These are phyloP conservation scores for Miichthys miiuy DNA, from an alignment of 2,797 vertebrate species.

Conservation along the genomic window DNA sequence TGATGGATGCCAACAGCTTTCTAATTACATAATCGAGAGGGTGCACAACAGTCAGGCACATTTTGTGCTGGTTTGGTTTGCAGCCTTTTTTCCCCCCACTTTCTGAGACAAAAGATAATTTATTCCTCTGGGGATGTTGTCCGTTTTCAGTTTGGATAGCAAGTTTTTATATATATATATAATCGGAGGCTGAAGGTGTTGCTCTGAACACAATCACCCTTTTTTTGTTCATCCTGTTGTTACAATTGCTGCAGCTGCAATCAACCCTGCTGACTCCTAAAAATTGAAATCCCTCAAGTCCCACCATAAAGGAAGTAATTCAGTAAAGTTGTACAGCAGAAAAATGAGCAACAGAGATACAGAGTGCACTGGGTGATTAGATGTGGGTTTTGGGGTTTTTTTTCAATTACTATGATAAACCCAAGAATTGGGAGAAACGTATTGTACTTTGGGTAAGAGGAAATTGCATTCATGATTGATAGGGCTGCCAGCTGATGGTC, in stretches of 20 bases:
- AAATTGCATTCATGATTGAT: slow-evolving; percentile 55
- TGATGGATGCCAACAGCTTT: slow-evolving; percentile 53
- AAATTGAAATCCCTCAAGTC: slow-evolving; percentile 39
- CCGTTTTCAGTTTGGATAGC: slow-evolving; percentile 27
- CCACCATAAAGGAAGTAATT: slow-evolving; percentile 27
- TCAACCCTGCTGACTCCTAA: slow-evolving; percentile 34
- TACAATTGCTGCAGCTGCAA: slow-evolving; percentile 36
- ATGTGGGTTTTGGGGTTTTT: background rate
- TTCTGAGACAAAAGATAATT: slow-evolving; percentile 37
- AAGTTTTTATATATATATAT: background rate
- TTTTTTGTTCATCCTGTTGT: slow-evolving; percentile 22
- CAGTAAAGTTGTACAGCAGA: background rate
- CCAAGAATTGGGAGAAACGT: slow-evolving; percentile 43
- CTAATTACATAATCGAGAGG: slow-evolving; percentile 60
- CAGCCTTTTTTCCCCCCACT: background rate
- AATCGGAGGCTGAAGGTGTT: slow-evolving; percentile 22
- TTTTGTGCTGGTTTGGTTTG: slow-evolving; percentile 31
- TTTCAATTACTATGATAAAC: slow-evolving; percentile 32
- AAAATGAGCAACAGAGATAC: slow-evolving; percentile 25
- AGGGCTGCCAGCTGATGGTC: slow-evolving; percentile 7
- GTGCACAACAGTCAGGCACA: slow-evolving; percentile 37
- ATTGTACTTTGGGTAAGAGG: slow-evolving; percentile 17
- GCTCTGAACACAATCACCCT: slow-evolving; percentile 29
- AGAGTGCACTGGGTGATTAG: slow-evolving; percentile 5
- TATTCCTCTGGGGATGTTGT: slow-evolving; percentile 3